These are phyloP conservation scores for Rhimphoctona megacephalus DNA, from an alignment of 2,888 invertebrate genomes.

Conservation along the genomic window DNA sequence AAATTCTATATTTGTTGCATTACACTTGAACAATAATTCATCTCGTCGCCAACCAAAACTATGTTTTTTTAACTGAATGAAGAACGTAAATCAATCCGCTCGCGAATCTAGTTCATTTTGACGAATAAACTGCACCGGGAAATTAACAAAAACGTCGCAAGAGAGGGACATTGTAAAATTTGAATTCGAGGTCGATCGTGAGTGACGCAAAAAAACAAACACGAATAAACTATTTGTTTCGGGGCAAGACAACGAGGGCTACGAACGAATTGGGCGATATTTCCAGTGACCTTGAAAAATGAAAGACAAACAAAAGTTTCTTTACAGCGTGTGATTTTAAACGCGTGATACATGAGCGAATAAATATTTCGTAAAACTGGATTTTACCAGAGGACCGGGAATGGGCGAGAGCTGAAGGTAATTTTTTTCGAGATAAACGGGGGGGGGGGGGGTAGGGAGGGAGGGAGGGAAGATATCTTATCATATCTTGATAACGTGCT, in stretches of 20 bases:
- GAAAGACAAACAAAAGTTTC: neutral
- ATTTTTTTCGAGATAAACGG: constrained; percentile 2
- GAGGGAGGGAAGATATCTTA: neutral
- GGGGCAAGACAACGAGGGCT: neutral
- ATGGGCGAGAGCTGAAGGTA: constrained; percentile 16
- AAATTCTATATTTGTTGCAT: neutral
- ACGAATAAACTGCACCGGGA: neutral
- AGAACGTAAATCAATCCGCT: neutral
- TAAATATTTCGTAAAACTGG: constrained; percentile 24
- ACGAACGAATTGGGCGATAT: neutral
- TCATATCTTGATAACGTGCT: constrained; percentile 81
- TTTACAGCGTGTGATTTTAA: constrained; percentile 11
- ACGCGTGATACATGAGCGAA: constrained; percentile 1
- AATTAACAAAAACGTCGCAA: neutral
- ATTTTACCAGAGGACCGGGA: constrained; percentile 55
- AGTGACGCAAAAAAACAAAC: constrained; percentile 12
- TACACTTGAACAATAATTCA: neutral
- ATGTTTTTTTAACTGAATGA: neutral
- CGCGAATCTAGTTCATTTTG: neutral
- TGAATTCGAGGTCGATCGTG: neutral
- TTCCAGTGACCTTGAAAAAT: neutral
- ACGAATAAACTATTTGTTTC: neutral
- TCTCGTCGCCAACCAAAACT: neutral
- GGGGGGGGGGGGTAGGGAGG: neutral
- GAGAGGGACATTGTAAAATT: neutral